Evolutionary conservation across 2,888 invertebrate genomes (phyloP), one percentile per base, ranked within the genome.

Genomic region (Epirrita christyi): DNA sequence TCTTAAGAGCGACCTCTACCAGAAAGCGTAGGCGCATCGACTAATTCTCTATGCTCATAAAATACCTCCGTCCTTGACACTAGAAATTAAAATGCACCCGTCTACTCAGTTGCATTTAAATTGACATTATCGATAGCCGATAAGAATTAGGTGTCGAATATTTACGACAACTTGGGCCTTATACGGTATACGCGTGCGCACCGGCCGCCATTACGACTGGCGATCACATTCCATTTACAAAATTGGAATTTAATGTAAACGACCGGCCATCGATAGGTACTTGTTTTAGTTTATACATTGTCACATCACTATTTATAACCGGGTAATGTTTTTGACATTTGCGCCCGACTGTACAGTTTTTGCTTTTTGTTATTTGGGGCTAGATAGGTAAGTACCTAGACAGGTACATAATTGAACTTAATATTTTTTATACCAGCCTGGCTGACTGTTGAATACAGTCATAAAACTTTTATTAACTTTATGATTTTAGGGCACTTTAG

Each of bases 91-190:
- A 61, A 53, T 45, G 54, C 48, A 55, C 47, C 53, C 59, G 49
- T 56, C 54, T 43, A 47, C 41, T 36, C 38, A 38, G 45, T 59
- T 56, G 59, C 56, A 47, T 64, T 55, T 59, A 55, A 49, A 65
- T 67, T 64, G 64, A 59, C 63, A 61, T 62, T 68, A 72, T 75
- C 68, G 52, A 55, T 57, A 52, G 64, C 58, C 68, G 67, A 73
- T 76, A 77, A 78, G 72, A 83, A 82, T 83, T 83, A 82, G 83
- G 81, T 81, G 77, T 80, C 79, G 79, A 81, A 83, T 82, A 81
- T 83, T 84, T 79, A 86, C 77, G 76, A 77, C 67, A 56, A 67
- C 66, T 61, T 65, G 64, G 63, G 49, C 82, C 79, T 56, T 83
- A 78, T 76, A 83, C 63, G 80, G 81, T 38, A 38, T 61, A 41